Base-by-base conservation (phyloP, 1,140 invertebrate genomes). In the Meloidogyne floridensis region DNA sequence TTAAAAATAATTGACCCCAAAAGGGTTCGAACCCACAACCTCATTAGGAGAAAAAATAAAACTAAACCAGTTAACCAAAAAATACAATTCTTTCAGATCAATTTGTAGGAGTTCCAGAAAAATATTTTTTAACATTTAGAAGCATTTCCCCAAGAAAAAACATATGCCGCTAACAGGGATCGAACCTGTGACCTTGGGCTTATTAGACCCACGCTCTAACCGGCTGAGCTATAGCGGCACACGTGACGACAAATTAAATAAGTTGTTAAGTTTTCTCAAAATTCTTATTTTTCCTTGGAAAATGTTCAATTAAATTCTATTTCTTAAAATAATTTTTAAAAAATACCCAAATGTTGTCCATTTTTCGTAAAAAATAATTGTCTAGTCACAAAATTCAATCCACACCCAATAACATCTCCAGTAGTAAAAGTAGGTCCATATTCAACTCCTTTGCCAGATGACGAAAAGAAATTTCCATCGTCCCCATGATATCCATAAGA, bases 361-460 rank as follows among this genome's bases (percentile, higher is more conserved):
- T 99, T 99, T 92, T 98, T 98, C 32, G 98, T 99, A 91, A 98
- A 99, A 92, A 99, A 99, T 91, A 96, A 98, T 18, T 95, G 96
- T 91, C 97, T 96, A 90, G 98, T 95, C 82, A 98, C 94, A 72
- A 99, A 93, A 92, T 99, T 98, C 70, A 98, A 94, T 84, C 97
- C 97, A 91, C 98, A 99, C 81, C 98, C 98, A 87, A 99, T 96
- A 8, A 92, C 90, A 92, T 98, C 96, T 59, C 95, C 96, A 8
- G 96, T 98, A 32, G 96, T 98, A 91, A 99, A 99, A 6, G 97
- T 99, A 15, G 97, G 97, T 56, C 98, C 98, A 91, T 99, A 99
- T 0, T 95, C 94, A 90, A 96, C 95, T 0, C 97, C 97, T 47
- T 95, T 96, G 73, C 96, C 86, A 75, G 96, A 97, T 53, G 95